A percentile compares a stretch with the other conserved stretches of the same genome.
Conservation (phyloP, 2,113 vertebrate genomes). For the Cyprinodon variegatus region DNA sequence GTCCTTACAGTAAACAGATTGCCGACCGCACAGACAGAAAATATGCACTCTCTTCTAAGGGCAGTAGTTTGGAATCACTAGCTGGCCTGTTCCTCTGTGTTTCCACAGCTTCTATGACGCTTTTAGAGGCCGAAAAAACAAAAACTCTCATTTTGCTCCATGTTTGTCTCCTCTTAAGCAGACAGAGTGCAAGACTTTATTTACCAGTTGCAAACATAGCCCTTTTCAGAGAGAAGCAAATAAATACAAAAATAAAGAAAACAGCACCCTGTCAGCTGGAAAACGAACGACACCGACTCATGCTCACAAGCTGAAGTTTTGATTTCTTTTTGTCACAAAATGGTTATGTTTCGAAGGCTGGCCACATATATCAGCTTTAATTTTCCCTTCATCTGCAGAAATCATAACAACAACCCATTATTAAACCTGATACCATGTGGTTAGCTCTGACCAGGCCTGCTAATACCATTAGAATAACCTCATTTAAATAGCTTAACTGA, state of each 20-base stretch:
- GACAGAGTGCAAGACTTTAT: constrained; percentile 64
- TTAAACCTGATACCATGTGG: constrained; percentile 10
- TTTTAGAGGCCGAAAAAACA: constrained; percentile 55
- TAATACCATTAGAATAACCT: constrained; percentile 3
- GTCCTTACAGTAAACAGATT: constrained; percentile 80
- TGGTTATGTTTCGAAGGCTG: constrained; percentile 42
- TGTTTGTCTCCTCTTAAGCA: constrained; percentile 61
- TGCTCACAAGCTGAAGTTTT: constrained; percentile 37
- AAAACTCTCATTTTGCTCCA: constrained; percentile 62
- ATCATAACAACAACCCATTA: constrained; percentile 30
- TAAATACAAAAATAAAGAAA: constrained; percentile 24
- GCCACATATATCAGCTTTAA: constrained; percentile 49
- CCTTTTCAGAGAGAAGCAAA: constrained; percentile 54
- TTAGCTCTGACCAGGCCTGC: constrained; percentile 18
- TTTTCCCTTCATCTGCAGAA: constrained; percentile 27
- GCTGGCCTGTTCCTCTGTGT: constrained; percentile 78
- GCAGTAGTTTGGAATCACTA: constrained; percentile 74
- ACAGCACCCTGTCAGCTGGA: constrained; percentile 45
- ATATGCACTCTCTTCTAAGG: constrained; percentile 75
- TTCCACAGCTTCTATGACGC: constrained; percentile 72
- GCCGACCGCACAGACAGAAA: constrained; percentile 81
- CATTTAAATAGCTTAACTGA: constrained; percentile 5
- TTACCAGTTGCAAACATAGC: constrained; percentile 53
- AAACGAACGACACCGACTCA: constrained; percentile 47
- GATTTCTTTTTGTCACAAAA: constrained; percentile 39